Percentiles rank a stretch among this genome's conserved stretches.
Evolutionary conservation across 2,888 invertebrate genomes (phyloP).

Genomic region (Bhutanitis thaidina): DNA sequence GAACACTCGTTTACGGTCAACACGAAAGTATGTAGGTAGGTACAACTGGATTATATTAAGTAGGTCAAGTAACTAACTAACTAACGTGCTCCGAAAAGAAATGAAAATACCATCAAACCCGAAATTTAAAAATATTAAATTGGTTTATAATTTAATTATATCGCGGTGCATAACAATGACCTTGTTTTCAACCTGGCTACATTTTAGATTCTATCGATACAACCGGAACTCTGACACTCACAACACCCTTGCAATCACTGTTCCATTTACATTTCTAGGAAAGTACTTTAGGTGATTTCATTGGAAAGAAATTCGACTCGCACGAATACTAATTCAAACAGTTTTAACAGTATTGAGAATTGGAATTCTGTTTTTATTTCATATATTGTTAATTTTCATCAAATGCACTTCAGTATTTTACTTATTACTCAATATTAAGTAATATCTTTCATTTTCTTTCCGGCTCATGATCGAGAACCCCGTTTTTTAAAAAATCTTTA

Average conservation of each 20-base stretch:
- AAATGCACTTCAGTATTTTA: no score
- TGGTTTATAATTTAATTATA: neutral
- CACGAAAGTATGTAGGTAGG: constrained; percentile 1
- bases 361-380: no score
- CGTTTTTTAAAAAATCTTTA: no score
- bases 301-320: constrained; percentile 1
- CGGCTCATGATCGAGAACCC: no score
- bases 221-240: neutral
- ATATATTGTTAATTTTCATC: no score
- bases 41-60: neutral
- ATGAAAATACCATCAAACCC: neutral
- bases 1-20: constrained; percentile 11
- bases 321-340: neutral
- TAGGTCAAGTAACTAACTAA: constrained; percentile 16
- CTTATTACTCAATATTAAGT: no score
- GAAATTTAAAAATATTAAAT: neutral
- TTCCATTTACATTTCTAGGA: neutral
- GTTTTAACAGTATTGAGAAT: neutral
- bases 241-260: neutral
- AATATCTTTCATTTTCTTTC: no score
- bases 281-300: neutral
- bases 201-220: neutral
- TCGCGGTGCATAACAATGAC: neutral
- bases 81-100: neutral
- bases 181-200: neutral